phyloP scores from a whole-genome alignment of 2,797 vertebrate species.

The Mormyrops boulengeri region DNA sequence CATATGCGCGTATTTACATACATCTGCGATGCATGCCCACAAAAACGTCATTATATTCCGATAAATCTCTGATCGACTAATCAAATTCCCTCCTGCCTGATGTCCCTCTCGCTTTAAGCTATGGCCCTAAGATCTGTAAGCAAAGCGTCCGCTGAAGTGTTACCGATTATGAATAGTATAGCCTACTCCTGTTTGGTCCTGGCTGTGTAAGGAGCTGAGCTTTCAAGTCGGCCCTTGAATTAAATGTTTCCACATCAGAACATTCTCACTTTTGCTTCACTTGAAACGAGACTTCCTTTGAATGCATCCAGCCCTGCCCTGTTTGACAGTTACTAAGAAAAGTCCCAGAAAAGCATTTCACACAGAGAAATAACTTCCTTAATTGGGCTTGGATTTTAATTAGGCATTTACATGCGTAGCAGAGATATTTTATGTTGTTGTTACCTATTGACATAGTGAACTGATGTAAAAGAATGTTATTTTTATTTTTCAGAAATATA shows the following conservation, averaged over 20 bases:
- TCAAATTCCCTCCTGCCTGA: neutral
- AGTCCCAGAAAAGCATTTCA: neutral
- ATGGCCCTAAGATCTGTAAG: neutral
- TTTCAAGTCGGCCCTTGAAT: neutral
- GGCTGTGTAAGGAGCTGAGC: neutral
- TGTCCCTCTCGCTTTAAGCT: neutral
- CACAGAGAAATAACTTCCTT: neutral
- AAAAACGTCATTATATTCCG: neutral
- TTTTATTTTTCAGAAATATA: neutral
- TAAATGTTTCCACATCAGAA: neutral
- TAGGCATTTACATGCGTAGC: neutral
- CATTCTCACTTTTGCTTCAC: neutral
- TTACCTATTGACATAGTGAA: neutral
- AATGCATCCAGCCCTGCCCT: neutral
- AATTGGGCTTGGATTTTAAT: neutral
- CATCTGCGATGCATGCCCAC: neutral
- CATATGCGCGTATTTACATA: neutral
- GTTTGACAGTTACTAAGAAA: neutral
- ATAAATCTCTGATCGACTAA: neutral
- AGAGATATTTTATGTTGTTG: neutral
- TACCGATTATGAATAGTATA: conserved; percentile 1
- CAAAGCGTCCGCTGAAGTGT: neutral
- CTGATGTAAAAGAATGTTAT: neutral
- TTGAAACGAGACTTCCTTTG: neutral
- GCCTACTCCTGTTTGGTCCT: neutral